Evolutionary conservation across 2,888 invertebrate species (phyloP).

Genomic region (Calameuta pallipes): DNA sequence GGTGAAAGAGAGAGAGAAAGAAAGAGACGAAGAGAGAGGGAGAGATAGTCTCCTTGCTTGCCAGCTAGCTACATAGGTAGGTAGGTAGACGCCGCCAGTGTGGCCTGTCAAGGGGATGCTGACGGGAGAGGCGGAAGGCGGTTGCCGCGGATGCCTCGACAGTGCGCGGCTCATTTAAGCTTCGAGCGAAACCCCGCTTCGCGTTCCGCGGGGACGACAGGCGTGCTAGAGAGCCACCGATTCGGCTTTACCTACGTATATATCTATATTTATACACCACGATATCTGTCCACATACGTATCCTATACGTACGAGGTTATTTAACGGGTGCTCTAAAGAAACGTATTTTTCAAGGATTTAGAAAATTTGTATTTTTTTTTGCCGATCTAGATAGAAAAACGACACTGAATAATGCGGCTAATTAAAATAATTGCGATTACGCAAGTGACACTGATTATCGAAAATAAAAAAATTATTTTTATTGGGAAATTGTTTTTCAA

Average conservation of each 20-base stretch:
- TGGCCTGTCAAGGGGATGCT: slow-evolving; percentile 4
- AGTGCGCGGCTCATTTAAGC: slow-evolving; percentile 34
- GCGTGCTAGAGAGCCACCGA: slow-evolving; percentile 1
- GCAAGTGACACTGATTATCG: not conserved
- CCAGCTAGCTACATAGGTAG: not conserved
- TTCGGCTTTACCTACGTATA: not conserved
- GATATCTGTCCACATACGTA: not conserved
- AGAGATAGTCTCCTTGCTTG: not conserved
- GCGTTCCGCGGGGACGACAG: slow-evolving; percentile 7
- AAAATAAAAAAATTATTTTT: not conserved
- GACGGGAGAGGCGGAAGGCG: slow-evolving; percentile 2
- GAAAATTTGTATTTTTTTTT: not conserved
- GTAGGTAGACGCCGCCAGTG: not conserved
- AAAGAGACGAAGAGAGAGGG: not conserved
- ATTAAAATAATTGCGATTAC: not conserved
- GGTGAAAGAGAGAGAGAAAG: not conserved
- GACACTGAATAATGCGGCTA: not conserved
- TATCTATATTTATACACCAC: not conserved
- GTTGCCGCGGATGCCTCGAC: slow-evolving; percentile 26
- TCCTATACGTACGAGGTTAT: not conserved
- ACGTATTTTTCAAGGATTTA: not conserved
- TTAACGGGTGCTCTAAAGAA: not conserved
- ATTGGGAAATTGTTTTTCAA: not conserved
- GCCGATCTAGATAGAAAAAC: not conserved
- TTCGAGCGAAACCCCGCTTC: slow-evolving; percentile 11